Conservation (phyloP, 2,888 invertebrate genomes). For the Allophyes oxyacanthae region DNA sequence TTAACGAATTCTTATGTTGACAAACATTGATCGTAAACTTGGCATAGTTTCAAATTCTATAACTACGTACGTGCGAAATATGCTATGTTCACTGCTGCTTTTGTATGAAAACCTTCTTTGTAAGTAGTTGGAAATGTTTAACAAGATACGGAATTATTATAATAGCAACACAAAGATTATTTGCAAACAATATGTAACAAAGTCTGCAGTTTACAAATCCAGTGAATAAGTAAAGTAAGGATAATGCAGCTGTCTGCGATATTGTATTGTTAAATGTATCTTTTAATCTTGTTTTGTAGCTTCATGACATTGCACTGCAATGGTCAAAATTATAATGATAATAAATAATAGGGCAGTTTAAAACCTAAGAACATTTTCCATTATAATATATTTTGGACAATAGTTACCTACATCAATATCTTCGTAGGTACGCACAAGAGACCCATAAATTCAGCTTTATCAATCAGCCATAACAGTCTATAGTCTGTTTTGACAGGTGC, state of each 20-base stretch:
- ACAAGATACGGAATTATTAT: neutral
- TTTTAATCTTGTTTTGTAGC: too few species aligned
- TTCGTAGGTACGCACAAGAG: too few species aligned
- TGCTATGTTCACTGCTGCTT: neutral
- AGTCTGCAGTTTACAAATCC: conserved; percentile 3
- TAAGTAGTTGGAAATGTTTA: neutral
- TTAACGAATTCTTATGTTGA: conserved; percentile 8
- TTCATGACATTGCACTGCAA: too few species aligned
- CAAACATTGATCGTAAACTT: conserved; percentile 15
- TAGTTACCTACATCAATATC: too few species aligned
- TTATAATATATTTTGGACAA: too few species aligned
- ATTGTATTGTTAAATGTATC: too few species aligned
- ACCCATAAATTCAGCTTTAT: too few species aligned
- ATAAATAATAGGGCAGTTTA: too few species aligned
- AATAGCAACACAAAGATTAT: conserved; percentile 11
- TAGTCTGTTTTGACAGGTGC: too few species aligned
- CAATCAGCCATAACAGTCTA: too few species aligned
- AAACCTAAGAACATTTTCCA: too few species aligned
- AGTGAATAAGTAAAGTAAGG: neutral
- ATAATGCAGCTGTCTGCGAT: neutral
- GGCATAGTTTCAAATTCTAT: conserved; percentile 22
- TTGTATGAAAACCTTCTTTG: neutral
- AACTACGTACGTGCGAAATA: conserved; percentile 1
- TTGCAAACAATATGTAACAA: conserved; percentile 24
- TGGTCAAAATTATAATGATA: too few species aligned